phyloP scores from a whole-genome alignment of 2,888 invertebrate genomes.

The Cheilosia variabilis region DNA sequence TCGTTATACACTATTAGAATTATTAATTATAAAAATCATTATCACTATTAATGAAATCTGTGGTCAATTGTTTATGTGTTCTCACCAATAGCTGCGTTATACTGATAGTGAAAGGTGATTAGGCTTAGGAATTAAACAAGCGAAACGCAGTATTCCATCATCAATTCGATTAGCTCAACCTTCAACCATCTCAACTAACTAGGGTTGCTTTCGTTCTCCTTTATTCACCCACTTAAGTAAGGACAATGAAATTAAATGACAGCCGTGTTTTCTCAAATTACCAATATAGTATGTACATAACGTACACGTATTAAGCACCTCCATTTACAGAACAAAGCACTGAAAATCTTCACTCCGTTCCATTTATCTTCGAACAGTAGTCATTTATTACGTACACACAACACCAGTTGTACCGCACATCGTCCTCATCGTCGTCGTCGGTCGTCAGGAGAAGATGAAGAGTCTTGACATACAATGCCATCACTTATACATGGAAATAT shows the following conservation, averaged over 20 bases:
- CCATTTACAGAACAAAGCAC: constrained; percentile 9
- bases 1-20: no score
- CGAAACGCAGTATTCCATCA: no score
- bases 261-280: constrained; percentile 46
- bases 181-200: no score
- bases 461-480: background rate
- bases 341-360: constrained; percentile 20
- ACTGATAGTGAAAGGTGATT: no score
- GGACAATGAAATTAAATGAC: constrained; percentile 32
- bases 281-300: constrained; percentile 5
- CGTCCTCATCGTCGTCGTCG: background rate
- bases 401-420: background rate
- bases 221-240: background rate
- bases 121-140: no score
- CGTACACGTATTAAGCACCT: background rate
- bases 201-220: background rate
- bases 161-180: no score
- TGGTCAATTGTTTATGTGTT: no score
- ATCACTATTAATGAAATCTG: no score
- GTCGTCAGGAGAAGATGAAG: constrained; percentile 1
- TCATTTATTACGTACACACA: constrained; percentile 7
- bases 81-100: no score
- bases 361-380: constrained; percentile 25
- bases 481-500: background rate
- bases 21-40: no score